These are phyloP conservation scores for Clistopyga incitator DNA, from an alignment of 2,888 invertebrate species.

Conservation along the genomic window DNA sequence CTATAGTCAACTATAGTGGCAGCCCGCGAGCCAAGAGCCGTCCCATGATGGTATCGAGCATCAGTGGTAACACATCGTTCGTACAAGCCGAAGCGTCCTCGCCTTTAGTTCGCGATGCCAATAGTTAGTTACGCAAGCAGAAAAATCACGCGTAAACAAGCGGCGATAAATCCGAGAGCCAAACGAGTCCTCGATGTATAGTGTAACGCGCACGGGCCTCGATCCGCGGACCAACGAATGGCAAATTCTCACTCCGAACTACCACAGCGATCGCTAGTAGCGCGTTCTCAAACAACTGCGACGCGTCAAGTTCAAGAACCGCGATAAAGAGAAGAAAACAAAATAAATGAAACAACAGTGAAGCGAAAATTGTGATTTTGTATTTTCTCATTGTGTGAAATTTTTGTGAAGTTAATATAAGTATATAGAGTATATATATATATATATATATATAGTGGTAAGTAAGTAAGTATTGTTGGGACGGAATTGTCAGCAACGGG, in stretches of 20 bases:
- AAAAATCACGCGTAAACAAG: background rate
- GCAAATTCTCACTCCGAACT: background rate
- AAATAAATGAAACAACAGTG: background rate
- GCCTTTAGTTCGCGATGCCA: background rate
- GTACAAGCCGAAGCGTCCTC: background rate
- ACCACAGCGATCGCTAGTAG: background rate
- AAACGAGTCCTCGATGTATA: background rate
- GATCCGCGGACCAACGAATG: background rate
- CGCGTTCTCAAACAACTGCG: slow-evolving; percentile 11
- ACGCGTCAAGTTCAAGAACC: slow-evolving; percentile 34
- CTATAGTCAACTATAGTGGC: background rate
- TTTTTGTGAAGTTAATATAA: background rate
- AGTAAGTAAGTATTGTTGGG: background rate
- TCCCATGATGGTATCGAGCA: background rate
- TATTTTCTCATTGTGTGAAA: background rate
- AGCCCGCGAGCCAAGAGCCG: background rate
- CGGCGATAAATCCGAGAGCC: background rate
- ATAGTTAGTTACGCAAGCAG: background rate
- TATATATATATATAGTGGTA: background rate
- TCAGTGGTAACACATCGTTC: slow-evolving; percentile 4
- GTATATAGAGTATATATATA: background rate
- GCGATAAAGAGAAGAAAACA: background rate
- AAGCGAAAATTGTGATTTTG: background rate
- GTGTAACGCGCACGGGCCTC: background rate
- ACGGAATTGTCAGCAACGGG: slow-evolving; percentile 5